Evolutionary conservation across 2,113 vertebrate genomes (phyloP), one percentile per base, ranked within the genome.

Genomic region (Prunella fulvescens): DNA sequence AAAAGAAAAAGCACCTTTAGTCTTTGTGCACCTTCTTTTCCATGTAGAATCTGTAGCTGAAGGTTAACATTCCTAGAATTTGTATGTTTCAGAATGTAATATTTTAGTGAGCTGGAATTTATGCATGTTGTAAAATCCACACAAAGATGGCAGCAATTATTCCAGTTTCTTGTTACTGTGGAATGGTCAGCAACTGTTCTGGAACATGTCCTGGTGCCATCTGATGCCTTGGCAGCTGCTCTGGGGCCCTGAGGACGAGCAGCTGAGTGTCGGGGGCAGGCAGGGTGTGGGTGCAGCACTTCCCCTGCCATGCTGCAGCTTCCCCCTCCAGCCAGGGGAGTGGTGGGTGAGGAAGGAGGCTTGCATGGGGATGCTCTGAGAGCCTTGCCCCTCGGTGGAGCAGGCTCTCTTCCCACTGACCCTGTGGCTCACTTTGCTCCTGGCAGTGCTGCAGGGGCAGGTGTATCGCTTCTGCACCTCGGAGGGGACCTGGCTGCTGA

Each of bases 391-490:
- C 6, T 2, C 0, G 0, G 9, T 19, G 0, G 0, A 33, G n/a
- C 26, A 33, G 47, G 23, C 22, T 79, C 25, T 66, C 7, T 28
- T 86, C 28, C 50, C 0, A 0, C 18, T 79, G 44, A 83, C 24
- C 7, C 45, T 5, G 5, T 81, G 81, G 37, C 58, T 20, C 1
- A 1, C 64, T 83, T 92, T 85, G 51, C 56, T 86, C 48, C 62
- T 42, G 74, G 60, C 96, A 98, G 98, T 98, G 88, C 87, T 92
- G 7, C 97, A 98, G 7, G 98, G 98, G 44, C 97, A 96, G 1
- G 98, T 98, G 60, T 98, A 98, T 42, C 97, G 98, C 13, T 98
- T 98, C 94, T 98, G 98, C 90, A 98, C 98, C 3, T 42, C 18
- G 0, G 98, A 98, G 7, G 98, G 98, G 26, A 97, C 97, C 0